Evolutionary conservation across 2,888 invertebrate genomes (phyloP).

Genomic region (Deilephila porcellus): DNA sequence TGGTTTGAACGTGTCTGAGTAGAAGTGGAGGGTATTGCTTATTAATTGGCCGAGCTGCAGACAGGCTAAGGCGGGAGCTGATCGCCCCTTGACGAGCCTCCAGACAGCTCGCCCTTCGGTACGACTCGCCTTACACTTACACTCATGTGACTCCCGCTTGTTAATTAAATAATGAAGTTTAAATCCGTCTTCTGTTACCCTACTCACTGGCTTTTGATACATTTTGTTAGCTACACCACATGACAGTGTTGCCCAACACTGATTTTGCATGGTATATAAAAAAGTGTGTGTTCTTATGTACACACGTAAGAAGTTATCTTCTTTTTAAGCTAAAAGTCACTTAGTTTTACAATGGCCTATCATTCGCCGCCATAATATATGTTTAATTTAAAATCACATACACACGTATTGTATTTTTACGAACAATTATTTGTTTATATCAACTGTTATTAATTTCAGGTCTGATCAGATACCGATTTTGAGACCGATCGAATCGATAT

Average conservation of each 20-base stretch:
- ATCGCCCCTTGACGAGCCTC: slow-evolving; percentile 62
- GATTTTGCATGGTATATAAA: neutral
- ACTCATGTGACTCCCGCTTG: slow-evolving; percentile 66
- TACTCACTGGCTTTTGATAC: slow-evolving; percentile 12
- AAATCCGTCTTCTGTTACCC: slow-evolving; percentile 58
- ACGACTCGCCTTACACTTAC: slow-evolving; percentile 61
- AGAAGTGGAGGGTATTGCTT: slow-evolving; percentile 58
- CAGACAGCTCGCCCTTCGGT: slow-evolving; percentile 63
- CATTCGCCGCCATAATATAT: too few species aligned
- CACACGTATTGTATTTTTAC: too few species aligned
- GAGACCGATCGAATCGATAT: too few species aligned
- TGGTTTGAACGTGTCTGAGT: slow-evolving; percentile 24
- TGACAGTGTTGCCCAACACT: neutral
- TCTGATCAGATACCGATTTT: too few species aligned
- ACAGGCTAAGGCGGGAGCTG: slow-evolving; percentile 54
- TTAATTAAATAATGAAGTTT: slow-evolving; percentile 77
- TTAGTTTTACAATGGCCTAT: too few species aligned
- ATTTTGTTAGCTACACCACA: slow-evolving; percentile 22
- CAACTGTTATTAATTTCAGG: too few species aligned
- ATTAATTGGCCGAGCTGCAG: slow-evolving; percentile 71
- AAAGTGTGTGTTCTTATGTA: too few species aligned
- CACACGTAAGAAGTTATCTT: too few species aligned
- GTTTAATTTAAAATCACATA: too few species aligned
- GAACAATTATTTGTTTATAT: too few species aligned
- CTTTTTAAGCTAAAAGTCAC: too few species aligned